Percentiles rank a stretch among this genome's conserved stretches.
phyloP scores from a whole-genome alignment of 2,113 vertebrate genomes.

The Neotoma lepida region DNA sequence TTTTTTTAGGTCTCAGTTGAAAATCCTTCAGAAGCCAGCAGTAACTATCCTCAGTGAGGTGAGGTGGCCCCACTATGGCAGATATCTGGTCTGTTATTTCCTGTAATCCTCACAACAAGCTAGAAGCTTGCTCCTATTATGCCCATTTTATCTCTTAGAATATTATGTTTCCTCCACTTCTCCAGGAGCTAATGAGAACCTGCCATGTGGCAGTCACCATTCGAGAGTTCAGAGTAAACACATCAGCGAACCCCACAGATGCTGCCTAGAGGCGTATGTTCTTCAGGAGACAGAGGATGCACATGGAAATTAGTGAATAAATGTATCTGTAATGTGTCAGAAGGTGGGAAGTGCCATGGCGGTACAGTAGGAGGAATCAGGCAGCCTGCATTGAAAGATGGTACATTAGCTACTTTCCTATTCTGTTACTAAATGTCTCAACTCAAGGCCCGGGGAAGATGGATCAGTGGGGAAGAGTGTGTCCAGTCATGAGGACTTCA shows the following conservation, averaged over 20 bases:
- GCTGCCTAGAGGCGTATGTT: neutral
- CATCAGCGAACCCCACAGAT: neutral
- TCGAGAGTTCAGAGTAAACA: neutral
- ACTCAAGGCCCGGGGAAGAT: neutral
- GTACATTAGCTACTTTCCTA: neutral
- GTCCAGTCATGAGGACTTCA: neutral
- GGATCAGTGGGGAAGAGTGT: neutral
- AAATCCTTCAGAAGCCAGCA: constrained; percentile 17
- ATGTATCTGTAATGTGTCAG: neutral
- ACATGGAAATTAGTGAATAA: neutral
- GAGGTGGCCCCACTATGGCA: neutral
- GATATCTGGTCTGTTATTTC: neutral
- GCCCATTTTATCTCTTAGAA: neutral
- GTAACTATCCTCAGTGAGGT: neutral
- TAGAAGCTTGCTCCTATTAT: neutral
- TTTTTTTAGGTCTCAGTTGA: neutral
- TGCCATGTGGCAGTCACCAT: neutral
- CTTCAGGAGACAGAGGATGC: neutral
- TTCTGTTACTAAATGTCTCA: neutral
- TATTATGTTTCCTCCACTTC: neutral
- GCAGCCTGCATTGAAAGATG: neutral
- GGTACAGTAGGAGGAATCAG: neutral
- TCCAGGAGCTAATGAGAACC: neutral
- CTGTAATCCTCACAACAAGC: neutral
- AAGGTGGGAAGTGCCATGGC: neutral